These are phyloP conservation scores for Agonopterix alstromeriana DNA, from an alignment of 2,888 invertebrate genomes.

Conservation along the genomic window DNA sequence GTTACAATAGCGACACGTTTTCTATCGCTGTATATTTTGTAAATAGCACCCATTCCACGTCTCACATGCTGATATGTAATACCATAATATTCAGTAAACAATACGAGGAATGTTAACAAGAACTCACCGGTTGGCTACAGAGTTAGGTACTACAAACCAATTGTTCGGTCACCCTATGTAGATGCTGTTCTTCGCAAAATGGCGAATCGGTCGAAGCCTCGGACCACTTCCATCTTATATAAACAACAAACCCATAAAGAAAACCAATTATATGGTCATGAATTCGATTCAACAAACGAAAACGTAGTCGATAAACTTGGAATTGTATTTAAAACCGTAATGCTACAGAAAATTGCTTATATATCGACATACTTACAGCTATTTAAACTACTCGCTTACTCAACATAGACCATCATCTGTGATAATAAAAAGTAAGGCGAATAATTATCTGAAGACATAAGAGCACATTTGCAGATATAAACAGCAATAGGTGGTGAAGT, in stretches of 20 bases:
- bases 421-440: too few relatives aligned
- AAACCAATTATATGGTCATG: slow-evolving; percentile 66
- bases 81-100: slow-evolving; percentile 3
- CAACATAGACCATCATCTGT: too few relatives aligned
- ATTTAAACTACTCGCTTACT: too few relatives aligned
- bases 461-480: neutral
- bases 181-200: slow-evolving; percentile 29
- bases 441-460: too few relatives aligned
- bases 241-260: slow-evolving; percentile 55
- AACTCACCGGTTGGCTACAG: slow-evolving; percentile 1
- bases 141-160: neutral
- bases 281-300: slow-evolving; percentile 18
- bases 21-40: slow-evolving; percentile 25
- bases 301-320: neutral
- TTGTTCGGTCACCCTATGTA: neutral
- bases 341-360: too few relatives aligned
- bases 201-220: slow-evolving; percentile 21
- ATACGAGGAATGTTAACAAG: slow-evolving; percentile 6
- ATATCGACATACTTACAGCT: too few relatives aligned
- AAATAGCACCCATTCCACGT: slow-evolving; percentile 19
- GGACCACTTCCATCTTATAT: slow-evolving; percentile 44
- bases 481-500: neutral
- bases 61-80: neutral
- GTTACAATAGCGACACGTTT: slow-evolving; percentile 24
- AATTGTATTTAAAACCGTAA: too few relatives aligned